Conservation (phyloP, 64 coral and sea anemone genomes). For the Stichodactyla mertensii region DNA sequence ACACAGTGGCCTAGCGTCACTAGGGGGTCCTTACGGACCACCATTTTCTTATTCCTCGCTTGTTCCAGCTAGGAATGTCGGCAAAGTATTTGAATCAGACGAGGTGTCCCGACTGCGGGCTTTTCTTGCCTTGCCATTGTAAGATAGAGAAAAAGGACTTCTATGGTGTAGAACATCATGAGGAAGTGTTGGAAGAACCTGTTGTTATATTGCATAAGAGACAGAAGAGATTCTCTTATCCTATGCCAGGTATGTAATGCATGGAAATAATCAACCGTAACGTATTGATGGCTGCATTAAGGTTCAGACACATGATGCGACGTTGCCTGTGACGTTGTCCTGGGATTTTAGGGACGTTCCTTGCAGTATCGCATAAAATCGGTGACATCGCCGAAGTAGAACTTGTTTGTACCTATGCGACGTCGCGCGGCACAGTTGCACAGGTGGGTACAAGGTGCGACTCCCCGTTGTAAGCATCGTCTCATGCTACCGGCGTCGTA, state of each 20-base stretch:
- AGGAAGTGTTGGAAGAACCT: slow-evolving; percentile 22
- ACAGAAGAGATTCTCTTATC: slow-evolving; percentile 1
- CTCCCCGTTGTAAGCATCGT: too few species aligned
- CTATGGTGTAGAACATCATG: slow-evolving; percentile 13
- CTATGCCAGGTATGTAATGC: neutral
- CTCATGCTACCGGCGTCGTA: too few species aligned
- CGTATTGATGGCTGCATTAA: too few species aligned
- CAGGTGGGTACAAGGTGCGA: too few species aligned
- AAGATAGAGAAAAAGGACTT: slow-evolving; percentile 18
- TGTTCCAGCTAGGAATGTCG: neutral
- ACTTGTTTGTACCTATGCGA: too few species aligned
- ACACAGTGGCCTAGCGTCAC: neutral
- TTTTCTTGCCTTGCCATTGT: slow-evolving; percentile 24
- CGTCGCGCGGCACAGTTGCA: too few species aligned
- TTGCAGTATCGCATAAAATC: too few species aligned
- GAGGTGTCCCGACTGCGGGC: slow-evolving; percentile 7
- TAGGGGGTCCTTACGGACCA: neutral
- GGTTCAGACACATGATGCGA: too few species aligned
- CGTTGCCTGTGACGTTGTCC: too few species aligned
- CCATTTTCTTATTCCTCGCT: neutral
- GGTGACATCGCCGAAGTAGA: too few species aligned
- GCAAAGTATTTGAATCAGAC: neutral
- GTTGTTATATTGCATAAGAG: slow-evolving; percentile 18
- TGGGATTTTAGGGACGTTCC: too few species aligned
- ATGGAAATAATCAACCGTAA: neutral